phyloP scores from a whole-genome alignment of 2,888 invertebrate species.

The Rhorus exstirpatorius region DNA sequence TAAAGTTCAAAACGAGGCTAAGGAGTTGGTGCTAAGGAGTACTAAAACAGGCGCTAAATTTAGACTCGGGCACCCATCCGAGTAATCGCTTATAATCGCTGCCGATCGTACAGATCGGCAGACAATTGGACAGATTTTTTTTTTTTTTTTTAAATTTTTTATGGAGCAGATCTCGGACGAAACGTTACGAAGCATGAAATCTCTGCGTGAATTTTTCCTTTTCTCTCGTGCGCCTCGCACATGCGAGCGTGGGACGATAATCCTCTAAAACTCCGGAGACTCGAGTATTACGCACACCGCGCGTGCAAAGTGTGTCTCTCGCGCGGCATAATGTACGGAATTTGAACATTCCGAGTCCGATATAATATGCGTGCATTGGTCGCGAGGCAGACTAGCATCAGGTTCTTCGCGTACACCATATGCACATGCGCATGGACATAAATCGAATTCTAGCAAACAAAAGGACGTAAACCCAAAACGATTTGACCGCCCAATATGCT shows the following conservation, averaged over 20 bases:
- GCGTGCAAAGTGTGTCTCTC: conserved; percentile 22
- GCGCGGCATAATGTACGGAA: conserved; percentile 56
- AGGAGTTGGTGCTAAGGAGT: too few relatives aligned
- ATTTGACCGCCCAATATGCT: conserved; percentile 18
- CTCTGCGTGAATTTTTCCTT: too few relatives aligned
- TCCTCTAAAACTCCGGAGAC: conserved; percentile 28
- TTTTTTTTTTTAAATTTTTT: too few relatives aligned
- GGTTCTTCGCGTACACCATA: conserved; percentile 10
- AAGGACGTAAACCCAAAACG: conserved; percentile 15
- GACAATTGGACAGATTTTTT: too few relatives aligned
- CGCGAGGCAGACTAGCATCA: conserved; percentile 30
- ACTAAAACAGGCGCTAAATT: too few relatives aligned
- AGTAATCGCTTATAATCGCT: too few relatives aligned
- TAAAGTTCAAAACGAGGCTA: too few relatives aligned
- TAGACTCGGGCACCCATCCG: too few relatives aligned
- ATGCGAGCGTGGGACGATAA: conserved; percentile 48
- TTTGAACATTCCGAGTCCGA: conserved; percentile 41
- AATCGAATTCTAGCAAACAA: conserved; percentile 1
- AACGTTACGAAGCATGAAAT: not conserved
- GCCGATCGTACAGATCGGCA: too few relatives aligned
- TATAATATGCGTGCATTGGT: not conserved
- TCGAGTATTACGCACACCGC: conserved; percentile 18
- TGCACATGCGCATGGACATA: not conserved
- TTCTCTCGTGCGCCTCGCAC: too few relatives aligned
- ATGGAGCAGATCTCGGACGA: not conserved